These are phyloP conservation scores for Ianthella basta DNA, from an alignment of 37 sponge, comb jelly and placozoan species.

Conservation along the genomic window DNA sequence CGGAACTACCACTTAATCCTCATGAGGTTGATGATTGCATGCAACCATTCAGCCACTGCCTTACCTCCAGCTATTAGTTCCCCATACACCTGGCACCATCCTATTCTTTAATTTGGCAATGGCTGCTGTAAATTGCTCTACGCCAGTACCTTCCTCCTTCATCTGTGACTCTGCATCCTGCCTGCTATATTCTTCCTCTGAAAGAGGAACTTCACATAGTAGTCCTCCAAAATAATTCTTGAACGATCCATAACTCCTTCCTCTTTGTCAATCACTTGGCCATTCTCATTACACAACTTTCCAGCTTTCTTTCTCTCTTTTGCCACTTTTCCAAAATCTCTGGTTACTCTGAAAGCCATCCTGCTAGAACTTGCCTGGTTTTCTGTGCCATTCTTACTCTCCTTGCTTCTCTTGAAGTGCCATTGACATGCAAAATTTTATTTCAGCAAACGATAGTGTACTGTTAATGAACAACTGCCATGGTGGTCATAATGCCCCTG, in stretches of 20 bases:
- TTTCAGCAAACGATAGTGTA: too few relatives aligned
- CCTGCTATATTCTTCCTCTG: neutral
- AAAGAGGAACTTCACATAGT: neutral
- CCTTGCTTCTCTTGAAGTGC: neutral
- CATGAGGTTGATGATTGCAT: neutral
- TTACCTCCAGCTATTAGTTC: neutral
- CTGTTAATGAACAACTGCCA: too few relatives aligned
- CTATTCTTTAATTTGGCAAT: neutral
- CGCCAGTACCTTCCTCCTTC: conserved; percentile 2
- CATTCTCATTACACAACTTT: neutral
- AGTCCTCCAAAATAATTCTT: neutral
- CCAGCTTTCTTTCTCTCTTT: neutral
- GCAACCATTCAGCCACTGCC: neutral
- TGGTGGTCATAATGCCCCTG: too few relatives aligned
- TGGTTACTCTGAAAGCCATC: neutral
- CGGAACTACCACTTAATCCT: neutral
- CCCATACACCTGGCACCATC: neutral
- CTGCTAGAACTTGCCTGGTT: neutral
- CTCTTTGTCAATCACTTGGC: neutral
- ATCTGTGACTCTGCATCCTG: neutral
- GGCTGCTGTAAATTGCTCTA: neutral
- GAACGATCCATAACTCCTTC: neutral
- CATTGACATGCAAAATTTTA: too few relatives aligned
- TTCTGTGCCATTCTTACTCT: too few relatives aligned
- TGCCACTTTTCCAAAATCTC: neutral